phyloP scores from a whole-genome alignment of 2,888 invertebrate species.

The Amorpha juglandis region DNA sequence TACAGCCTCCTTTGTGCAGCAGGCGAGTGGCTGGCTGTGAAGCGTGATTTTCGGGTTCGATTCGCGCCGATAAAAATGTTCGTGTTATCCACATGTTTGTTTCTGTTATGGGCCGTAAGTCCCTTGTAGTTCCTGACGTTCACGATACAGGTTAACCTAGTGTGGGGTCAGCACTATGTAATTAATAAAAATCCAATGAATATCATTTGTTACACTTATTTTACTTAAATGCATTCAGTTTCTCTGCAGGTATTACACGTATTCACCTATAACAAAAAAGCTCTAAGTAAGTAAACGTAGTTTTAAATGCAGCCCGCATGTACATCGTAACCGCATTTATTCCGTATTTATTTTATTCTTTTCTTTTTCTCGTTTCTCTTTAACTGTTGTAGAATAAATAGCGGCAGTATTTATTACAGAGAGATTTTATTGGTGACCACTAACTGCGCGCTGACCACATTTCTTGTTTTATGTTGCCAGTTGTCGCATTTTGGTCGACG shows the following conservation, averaged over 20 bases:
- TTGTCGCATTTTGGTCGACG: constrained; percentile 38
- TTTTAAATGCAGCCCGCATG: not conserved
- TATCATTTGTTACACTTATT: too few relatives aligned
- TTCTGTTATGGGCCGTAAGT: too few relatives aligned
- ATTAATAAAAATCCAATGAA: too few relatives aligned
- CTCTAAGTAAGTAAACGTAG: not conserved
- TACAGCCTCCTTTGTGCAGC: too few relatives aligned
- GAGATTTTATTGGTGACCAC: constrained; percentile 43
- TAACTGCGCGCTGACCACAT: constrained; percentile 44
- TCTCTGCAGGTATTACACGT: not conserved
- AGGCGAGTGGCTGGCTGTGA: too few relatives aligned
- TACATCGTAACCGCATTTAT: not conserved
- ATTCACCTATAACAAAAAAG: not conserved
- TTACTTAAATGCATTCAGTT: too few relatives aligned
- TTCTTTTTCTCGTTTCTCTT: not conserved
- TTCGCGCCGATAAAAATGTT: too few relatives aligned
- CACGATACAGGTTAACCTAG: too few relatives aligned
- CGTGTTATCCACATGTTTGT: too few relatives aligned
- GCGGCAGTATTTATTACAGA: constrained; percentile 39
- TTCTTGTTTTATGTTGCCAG: constrained; percentile 44
- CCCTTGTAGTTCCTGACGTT: too few relatives aligned
- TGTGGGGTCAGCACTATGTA: too few relatives aligned
- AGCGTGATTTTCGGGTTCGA: too few relatives aligned
- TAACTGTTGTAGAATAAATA: constrained; percentile 38
- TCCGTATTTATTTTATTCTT: not conserved